A percentile compares a stretch with the other conserved stretches of the same genome.
Conservation (phyloP, 2,113 vertebrate species). For the Ivindomyrus marchei region DNA sequence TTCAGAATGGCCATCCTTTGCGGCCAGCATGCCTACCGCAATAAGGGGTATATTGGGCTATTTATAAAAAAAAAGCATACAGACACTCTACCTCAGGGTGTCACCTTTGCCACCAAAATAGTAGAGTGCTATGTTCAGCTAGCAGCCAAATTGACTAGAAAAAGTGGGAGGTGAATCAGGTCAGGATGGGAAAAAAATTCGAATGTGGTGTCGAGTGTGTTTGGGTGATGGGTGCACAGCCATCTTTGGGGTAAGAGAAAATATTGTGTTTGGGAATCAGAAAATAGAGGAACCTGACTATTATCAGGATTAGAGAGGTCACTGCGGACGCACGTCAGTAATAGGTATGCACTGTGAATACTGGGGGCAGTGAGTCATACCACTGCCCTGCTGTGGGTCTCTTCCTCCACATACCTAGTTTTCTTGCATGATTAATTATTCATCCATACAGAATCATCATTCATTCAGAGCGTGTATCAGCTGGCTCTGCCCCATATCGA, state of each 20-base stretch:
- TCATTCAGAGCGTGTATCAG: neutral
- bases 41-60: neutral
- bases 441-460: neutral
- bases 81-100: neutral
- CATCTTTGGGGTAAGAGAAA: neutral
- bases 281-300: neutral
- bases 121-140: neutral
- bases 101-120: neutral
- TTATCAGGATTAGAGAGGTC: neutral
- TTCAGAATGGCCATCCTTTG: neutral
- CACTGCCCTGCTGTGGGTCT: slow-evolving; percentile 31
- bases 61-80: neutral
- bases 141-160: neutral
- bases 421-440: slow-evolving; percentile 8
- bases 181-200: neutral
- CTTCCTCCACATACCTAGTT: neutral
- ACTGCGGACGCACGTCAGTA: slow-evolving; percentile 72
- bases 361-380: slow-evolving; percentile 53
- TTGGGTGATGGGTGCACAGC: neutral
- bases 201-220: neutral
- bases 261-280: neutral
- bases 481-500: neutral
- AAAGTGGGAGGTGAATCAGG: neutral
- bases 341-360: slow-evolving; percentile 52
- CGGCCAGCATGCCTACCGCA: neutral